A percentile compares a stretch with the other conserved stretches of the same genome.
Conservation (phyloP, 2,797 vertebrate genomes). For the Hippopotamyrus pictus region DNA sequence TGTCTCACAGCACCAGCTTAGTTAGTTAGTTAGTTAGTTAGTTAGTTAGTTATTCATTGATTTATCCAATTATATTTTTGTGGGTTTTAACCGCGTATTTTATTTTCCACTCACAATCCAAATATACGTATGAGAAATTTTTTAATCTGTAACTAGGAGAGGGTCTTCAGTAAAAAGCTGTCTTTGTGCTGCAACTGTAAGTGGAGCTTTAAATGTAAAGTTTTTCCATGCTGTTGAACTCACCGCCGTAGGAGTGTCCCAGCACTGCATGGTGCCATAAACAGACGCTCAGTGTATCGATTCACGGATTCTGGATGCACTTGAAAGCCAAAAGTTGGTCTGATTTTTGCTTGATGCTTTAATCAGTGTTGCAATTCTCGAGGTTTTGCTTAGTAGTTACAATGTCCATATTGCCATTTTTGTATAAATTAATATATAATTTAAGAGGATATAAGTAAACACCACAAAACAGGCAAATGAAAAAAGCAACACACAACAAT, state of each 20-base stretch:
- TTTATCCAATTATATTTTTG: not conserved
- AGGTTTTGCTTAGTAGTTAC: not conserved
- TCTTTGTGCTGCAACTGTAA: not conserved
- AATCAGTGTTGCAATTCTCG: not conserved
- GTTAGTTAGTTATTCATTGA: not conserved
- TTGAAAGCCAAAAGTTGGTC: constrained; percentile 8
- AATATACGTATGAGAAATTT: not conserved
- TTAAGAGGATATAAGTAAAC: not conserved
- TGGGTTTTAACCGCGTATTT: not conserved
- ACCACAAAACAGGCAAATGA: not conserved
- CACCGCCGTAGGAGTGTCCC: not conserved
- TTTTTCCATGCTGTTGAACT: not conserved
- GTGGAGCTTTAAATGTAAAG: not conserved
- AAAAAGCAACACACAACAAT: not conserved
- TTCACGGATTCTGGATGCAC: constrained; percentile 7
- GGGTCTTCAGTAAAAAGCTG: not conserved
- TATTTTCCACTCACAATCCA: not conserved
- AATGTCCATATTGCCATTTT: not conserved
- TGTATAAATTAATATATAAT: not conserved
- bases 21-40: not conserved
- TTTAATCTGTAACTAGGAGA: not conserved
- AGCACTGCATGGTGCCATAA: constrained; percentile 1
- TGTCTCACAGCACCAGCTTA: not conserved
- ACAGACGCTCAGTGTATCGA: not conserved
- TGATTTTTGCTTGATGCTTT: not conserved